phyloP scores from a whole-genome alignment of 1,140 invertebrate genomes.

The Diuraphis noxia region DNA sequence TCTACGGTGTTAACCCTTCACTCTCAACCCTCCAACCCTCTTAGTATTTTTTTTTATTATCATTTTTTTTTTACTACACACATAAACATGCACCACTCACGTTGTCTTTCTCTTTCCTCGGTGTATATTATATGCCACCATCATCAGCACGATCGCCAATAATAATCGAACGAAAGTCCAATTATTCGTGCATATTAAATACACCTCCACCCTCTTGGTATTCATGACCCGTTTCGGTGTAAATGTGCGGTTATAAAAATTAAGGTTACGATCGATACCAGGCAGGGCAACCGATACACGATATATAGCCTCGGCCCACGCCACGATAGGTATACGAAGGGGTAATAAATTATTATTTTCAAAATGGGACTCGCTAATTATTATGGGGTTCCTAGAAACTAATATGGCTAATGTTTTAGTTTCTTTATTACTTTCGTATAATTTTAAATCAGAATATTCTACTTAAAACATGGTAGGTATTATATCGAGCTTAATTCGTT shows the following conservation, averaged over 20 bases:
- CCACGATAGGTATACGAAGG: neutral
- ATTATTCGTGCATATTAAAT: slow-evolving; percentile 44
- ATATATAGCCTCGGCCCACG: neutral
- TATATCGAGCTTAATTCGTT: neutral
- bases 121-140: neutral
- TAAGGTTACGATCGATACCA: slow-evolving; percentile 42
- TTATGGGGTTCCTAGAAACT: neutral
- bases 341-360: slow-evolving; percentile 40
- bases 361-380: slow-evolving; percentile 37
- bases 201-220: neutral
- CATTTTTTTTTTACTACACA: neutral
- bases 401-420: slow-evolving; percentile 32
- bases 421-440: slow-evolving; percentile 22
- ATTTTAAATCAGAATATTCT: neutral
- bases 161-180: slow-evolving; percentile 37
- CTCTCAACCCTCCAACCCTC: neutral
- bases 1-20: neutral
- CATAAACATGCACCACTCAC: neutral
- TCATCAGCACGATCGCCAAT: neutral
- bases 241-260: slow-evolving; percentile 39
- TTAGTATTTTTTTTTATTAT: neutral
- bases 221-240: neutral
- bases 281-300: slow-evolving; percentile 9
- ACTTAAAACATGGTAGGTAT: neutral
- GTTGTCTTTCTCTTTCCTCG: neutral